Conservation (phyloP, 2,888 invertebrate genomes). For the Sericinus montela region DNA sequence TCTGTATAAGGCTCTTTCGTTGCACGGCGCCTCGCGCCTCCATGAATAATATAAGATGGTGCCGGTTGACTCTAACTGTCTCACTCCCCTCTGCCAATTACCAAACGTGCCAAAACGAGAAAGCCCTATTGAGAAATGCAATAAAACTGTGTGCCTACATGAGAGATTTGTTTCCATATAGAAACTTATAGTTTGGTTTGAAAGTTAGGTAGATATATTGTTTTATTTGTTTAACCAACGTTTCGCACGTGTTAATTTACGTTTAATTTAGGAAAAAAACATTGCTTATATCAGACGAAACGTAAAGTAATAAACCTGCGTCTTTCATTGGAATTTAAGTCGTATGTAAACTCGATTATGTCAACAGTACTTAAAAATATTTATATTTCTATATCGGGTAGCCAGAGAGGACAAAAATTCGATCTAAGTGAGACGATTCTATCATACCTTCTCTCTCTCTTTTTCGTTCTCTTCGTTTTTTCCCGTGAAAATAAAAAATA, state of each 20-base stretch:
- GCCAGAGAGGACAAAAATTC: too few relatives aligned
- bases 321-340: not conserved
- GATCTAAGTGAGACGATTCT: too few relatives aligned
- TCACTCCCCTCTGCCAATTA: constrained; percentile 36
- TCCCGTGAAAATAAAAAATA: too few relatives aligned
- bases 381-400: too few relatives aligned
- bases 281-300: constrained; percentile 20
- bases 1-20: constrained; percentile 48
- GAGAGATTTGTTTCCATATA: constrained; percentile 57
- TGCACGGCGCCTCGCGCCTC: constrained; percentile 41
- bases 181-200: constrained; percentile 41
- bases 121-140: constrained; percentile 49
- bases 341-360: too few relatives aligned
- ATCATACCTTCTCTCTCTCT: too few relatives aligned
- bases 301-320: constrained; percentile 3
- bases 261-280: constrained; percentile 54
- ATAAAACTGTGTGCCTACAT: constrained; percentile 58
- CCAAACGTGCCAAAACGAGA: constrained; percentile 40
- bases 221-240: constrained; percentile 52
- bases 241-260: constrained; percentile 57
- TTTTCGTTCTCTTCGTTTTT: too few relatives aligned
- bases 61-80: constrained; percentile 50
- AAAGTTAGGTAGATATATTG: constrained; percentile 39
- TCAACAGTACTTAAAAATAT: too few relatives aligned
- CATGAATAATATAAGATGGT: constrained; percentile 67